Conservation (phyloP, 2,888 invertebrate genomes). For the Pyrgus malvae region DNA sequence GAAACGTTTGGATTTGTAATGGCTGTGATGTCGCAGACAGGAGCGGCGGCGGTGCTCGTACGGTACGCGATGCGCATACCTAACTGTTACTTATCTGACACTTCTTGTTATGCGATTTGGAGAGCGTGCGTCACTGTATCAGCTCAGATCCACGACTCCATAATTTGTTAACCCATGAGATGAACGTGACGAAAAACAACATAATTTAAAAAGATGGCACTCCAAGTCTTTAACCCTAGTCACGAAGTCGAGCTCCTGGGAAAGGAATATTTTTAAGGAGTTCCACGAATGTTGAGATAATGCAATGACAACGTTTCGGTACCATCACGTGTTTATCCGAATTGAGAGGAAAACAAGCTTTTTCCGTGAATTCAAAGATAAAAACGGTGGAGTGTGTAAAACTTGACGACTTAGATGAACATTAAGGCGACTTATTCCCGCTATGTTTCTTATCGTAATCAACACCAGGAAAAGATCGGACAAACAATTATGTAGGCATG, state of each 20-base stretch:
- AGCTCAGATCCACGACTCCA: slow-evolving; percentile 30
- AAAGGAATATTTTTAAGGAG: slow-evolving; percentile 48
- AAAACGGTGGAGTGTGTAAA: slow-evolving; percentile 16
- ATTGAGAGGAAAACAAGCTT: slow-evolving; percentile 24
- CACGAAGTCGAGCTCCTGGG: slow-evolving; percentile 55
- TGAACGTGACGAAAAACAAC: slow-evolving; percentile 53
- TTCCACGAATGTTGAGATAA: slow-evolving; percentile 49
- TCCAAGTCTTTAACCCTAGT: slow-evolving; percentile 54
- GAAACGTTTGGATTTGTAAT: slow-evolving; percentile 29
- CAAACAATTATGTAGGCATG: slow-evolving; percentile 23
- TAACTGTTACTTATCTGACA: slow-evolving; percentile 48
- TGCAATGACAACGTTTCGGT: slow-evolving; percentile 38
- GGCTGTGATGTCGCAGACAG: neutral
- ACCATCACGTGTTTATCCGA: slow-evolving; percentile 28
- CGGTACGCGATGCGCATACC: slow-evolving; percentile 41
- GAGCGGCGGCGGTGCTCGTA: neutral
- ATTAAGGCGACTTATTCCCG: slow-evolving; percentile 1
- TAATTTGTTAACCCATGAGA: slow-evolving; percentile 37
- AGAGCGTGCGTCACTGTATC: slow-evolving; percentile 50
- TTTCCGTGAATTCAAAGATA: slow-evolving; percentile 32
- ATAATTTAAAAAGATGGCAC: slow-evolving; percentile 47
- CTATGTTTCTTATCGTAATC: slow-evolving; percentile 5
- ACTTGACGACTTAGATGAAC: slow-evolving; percentile 10
- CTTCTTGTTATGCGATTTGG: slow-evolving; percentile 49
- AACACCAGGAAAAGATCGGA: slow-evolving; percentile 1